Evolutionary conservation across 2,113 vertebrate species (phyloP), one percentile per base, ranked within the genome.

Genomic region (Brachyistius frenatus): DNA sequence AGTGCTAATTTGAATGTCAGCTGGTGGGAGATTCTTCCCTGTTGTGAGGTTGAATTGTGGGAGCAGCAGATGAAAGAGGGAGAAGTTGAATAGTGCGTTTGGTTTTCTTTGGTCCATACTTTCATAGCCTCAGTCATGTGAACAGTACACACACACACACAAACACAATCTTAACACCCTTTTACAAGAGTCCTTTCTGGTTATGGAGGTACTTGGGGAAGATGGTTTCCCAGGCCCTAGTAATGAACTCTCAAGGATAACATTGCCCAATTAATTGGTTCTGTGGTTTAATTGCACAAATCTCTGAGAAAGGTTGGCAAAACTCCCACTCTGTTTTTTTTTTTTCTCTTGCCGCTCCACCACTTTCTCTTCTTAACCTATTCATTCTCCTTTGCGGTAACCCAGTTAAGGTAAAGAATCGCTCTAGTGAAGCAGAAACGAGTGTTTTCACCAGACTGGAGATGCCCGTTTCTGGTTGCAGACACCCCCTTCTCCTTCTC

Each of bases 1-100:
- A 37, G 57, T 61, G 81, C 85, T 93, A 90, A 93, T 93, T 86
- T 91, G 83, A 90, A 74, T 84, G 82, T 91, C 89, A 86, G 85
- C 85, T 86, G 79, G 89, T 92, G 88, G 80, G 72, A 78, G 84
- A 89, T 53, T 63, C 80, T 70, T 84, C 76, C 85, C 89, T 66
- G 81, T 75, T 83, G 89, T 72, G 93, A 75, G 74, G 65, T 73
- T 88, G 88, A 86, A 89, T 89, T 86, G 86, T 83, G 74, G 58
- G 63, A 77, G 70, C 71, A 60, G 71, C n/a, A 78, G 83, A 93
- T 90, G 76, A 92, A 92, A 93, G 86, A 60, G 69, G 60, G 66
- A 56, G 32, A 50, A 58, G 75, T 14, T 86, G 83, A 85, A 90
- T 83, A 52, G 78, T 56, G 80, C 36, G 54, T 90, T 86, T 83